These are phyloP conservation scores for Dryocosmus kuriphilus DNA, from an alignment of 2,888 invertebrate genomes.

Conservation along the genomic window DNA sequence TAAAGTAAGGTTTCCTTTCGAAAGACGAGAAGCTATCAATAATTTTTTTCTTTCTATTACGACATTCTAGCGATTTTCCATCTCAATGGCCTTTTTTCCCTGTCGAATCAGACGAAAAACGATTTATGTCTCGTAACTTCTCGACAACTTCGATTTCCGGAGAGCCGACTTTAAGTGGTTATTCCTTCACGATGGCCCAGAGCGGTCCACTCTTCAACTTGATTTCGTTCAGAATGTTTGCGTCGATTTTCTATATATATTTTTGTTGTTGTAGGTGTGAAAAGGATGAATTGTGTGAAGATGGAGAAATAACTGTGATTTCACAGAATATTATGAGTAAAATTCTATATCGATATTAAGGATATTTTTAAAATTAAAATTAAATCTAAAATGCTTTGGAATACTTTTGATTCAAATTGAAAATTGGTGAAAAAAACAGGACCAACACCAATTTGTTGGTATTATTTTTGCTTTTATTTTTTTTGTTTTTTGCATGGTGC, in stretches of 20 bases:
- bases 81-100: background rate
- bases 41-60: too few relatives aligned
- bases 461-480: too few relatives aligned
- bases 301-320: background rate
- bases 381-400: too few relatives aligned
- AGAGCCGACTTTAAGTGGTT: background rate
- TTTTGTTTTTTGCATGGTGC: too few relatives aligned
- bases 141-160: background rate
- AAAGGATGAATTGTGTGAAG: background rate
- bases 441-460: too few relatives aligned
- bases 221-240: background rate
- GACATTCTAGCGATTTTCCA: background rate
- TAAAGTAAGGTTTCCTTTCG: too few relatives aligned
- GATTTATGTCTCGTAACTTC: slow-evolving; percentile 9
- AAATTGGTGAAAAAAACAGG: too few relatives aligned
- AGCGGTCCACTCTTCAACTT: background rate
- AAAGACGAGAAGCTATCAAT: too few relatives aligned
- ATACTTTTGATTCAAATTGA: too few relatives aligned
- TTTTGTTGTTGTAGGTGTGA: background rate
- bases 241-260: background rate
- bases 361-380: too few relatives aligned
- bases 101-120: background rate
- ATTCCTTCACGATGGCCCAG: background rate
- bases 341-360: too few relatives aligned
- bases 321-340: background rate